A percentile compares a stretch with the other conserved stretches of the same genome.
Evolutionary conservation across 2,888 invertebrate genomes (phyloP).

Genomic region (Cybosia mesomella): DNA sequence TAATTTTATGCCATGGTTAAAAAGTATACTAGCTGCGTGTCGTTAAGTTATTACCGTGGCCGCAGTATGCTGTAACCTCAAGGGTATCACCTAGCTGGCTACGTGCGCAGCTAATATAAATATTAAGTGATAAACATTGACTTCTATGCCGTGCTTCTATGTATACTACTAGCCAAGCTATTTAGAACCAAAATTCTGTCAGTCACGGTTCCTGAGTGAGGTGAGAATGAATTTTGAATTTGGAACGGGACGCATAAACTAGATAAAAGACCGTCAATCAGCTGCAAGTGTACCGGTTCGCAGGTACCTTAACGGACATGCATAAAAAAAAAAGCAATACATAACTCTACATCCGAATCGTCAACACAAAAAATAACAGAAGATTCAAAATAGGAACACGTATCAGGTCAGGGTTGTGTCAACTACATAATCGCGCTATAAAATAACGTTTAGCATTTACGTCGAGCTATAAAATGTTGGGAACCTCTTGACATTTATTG

Average conservation of each 20-base stretch:
- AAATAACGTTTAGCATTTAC: slow-evolving; percentile 67
- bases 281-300: too few species aligned
- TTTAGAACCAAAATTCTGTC: background rate
- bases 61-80: background rate
- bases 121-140: background rate
- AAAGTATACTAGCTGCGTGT: background rate
- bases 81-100: background rate
- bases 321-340: background rate
- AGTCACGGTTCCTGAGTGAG: background rate
- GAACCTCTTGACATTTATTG: slow-evolving; percentile 67
- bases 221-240: background rate
- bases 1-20: background rate
- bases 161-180: background rate
- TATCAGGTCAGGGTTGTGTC: slow-evolving; percentile 56
- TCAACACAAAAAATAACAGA: slow-evolving; percentile 24
- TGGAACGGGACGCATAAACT: background rate
- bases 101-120: background rate
- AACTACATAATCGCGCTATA: slow-evolving; percentile 65
- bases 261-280: too few species aligned
- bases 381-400: slow-evolving; percentile 55
- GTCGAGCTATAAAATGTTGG: slow-evolving; percentile 62
- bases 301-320: too few species aligned
- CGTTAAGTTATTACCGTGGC: background rate
- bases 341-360: background rate
- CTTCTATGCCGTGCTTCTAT: background rate